Percentiles rank a stretch among this genome's conserved stretches.
These are phyloP conservation scores for Rhombomys opimus DNA, from an alignment of 2,113 vertebrate genomes.

Conservation along the genomic window DNA sequence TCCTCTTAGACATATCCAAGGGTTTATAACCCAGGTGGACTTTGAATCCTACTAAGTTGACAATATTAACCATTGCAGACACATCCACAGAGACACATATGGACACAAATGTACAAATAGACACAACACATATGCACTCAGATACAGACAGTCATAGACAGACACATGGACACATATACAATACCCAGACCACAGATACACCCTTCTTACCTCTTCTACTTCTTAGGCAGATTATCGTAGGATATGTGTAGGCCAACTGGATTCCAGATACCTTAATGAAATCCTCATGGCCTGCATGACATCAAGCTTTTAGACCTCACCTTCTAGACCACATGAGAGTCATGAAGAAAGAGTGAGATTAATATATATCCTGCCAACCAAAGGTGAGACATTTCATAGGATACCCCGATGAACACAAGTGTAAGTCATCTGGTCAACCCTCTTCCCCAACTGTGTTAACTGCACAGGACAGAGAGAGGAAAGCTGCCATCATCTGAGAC, in stretches of 20 bases:
- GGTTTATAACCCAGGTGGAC: background rate
- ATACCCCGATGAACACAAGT: accelerated
- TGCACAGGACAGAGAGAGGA: background rate
- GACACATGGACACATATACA: background rate
- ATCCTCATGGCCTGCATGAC: background rate
- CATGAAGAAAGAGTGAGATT: background rate
- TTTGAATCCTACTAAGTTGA: background rate
- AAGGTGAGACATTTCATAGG: background rate
- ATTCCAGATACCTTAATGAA: background rate
- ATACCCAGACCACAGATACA: background rate
- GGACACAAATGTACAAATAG: background rate
- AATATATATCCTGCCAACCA: background rate
- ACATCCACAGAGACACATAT: background rate
- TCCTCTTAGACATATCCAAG: background rate
- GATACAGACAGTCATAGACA: background rate
- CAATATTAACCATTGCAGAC: background rate
- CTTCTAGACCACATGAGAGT: background rate
- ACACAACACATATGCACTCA: background rate
- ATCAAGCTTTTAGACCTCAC: background rate
- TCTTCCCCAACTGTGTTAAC: background rate
- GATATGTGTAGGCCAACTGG: background rate
- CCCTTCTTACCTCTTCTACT: background rate
- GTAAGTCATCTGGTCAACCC: background rate
- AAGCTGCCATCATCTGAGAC: background rate
- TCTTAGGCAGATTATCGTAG: background rate